Percentiles rank a stretch among this genome's conserved stretches.
These are phyloP conservation scores for Belonocnema kinseyi DNA, from an alignment of 1,140 invertebrate genomes.

Conservation along the genomic window DNA sequence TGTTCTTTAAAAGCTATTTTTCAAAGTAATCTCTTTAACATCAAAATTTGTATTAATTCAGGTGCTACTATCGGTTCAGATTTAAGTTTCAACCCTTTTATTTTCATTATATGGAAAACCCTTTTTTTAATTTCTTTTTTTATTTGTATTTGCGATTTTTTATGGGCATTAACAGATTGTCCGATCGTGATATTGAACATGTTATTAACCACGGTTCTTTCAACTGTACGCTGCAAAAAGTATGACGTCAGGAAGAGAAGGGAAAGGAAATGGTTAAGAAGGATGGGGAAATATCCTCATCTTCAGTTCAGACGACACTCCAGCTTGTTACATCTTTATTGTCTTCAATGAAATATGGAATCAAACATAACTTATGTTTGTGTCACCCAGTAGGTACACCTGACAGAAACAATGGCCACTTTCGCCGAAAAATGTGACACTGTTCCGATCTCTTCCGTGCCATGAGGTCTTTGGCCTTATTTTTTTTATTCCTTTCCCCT, in stretches of 20 bases:
- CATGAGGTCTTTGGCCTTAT: constrained; percentile 51
- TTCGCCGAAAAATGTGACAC: constrained; percentile 50
- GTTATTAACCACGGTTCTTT: constrained; percentile 1
- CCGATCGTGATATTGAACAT: background rate
- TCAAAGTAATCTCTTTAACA: no score
- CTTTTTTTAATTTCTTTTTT: no score
- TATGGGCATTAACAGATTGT: no score
- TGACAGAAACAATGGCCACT: constrained; percentile 48
- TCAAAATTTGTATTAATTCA: no score
- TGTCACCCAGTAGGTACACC: background rate
- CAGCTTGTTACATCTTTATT: background rate
- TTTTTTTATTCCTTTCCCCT: constrained; percentile 30
- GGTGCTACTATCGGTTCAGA: no score
- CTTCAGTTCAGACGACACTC: background rate
- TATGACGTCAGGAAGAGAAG: constrained; percentile 26
- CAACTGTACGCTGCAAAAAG: background rate
- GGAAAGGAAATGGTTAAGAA: constrained; percentile 16
- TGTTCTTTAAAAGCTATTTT: no score
- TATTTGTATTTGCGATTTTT: no score
- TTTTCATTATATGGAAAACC: no score
- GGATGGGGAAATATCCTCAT: constrained; percentile 12
- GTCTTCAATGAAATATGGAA: no score
- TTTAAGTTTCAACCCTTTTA: no score
- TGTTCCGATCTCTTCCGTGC: background rate
- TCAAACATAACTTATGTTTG: background rate